A percentile compares a stretch with the other conserved stretches of the same genome.
These are phyloP conservation scores for Neogobius melanostomus DNA, from an alignment of 2,113 vertebrate species.

Conservation along the genomic window DNA sequence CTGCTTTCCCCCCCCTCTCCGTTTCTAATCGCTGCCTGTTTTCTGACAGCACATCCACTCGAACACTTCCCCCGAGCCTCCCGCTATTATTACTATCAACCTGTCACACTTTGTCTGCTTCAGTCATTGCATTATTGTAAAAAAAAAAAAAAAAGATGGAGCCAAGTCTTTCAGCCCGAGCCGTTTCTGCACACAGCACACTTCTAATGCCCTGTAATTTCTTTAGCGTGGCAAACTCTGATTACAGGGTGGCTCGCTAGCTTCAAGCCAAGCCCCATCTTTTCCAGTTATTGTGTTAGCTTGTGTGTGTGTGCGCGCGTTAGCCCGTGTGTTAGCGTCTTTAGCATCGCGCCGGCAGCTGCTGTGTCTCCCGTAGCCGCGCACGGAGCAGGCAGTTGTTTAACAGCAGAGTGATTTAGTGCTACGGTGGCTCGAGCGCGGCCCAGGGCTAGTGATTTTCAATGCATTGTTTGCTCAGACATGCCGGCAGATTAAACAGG, in stretches of 20 bases:
- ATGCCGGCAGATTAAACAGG: constrained; percentile 26
- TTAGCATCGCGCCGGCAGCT: neutral
- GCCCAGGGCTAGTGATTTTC: constrained; percentile 29
- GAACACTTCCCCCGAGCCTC: constrained; percentile 30
- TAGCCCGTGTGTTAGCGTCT: neutral
- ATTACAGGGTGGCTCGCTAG: constrained; percentile 71
- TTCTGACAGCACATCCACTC: constrained; percentile 28
- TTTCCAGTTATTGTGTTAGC: constrained; percentile 69
- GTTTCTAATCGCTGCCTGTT: constrained; percentile 60
- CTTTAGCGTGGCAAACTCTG: constrained; percentile 65
- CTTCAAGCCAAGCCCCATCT: constrained; percentile 62
- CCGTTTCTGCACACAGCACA: constrained; percentile 30
- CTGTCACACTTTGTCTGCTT: constrained; percentile 64
- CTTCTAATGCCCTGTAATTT: constrained; percentile 77
- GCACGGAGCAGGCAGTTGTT: constrained; percentile 37
- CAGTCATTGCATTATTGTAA: constrained; percentile 57
- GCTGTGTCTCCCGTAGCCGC: constrained; percentile 41
- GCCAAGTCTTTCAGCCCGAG: constrained; percentile 57
- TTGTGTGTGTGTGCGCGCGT: neutral
- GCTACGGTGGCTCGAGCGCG: constrained; percentile 11
- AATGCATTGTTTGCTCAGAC: constrained; percentile 32
- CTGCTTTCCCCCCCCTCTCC: constrained; percentile 34
- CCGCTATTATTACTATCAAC: constrained; percentile 66
- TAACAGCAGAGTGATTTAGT: constrained; percentile 46
- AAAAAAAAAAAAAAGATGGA: constrained; percentile 27